Conservation (phyloP, 1,140 invertebrate genomes). For the Penaeus indicus region DNA sequence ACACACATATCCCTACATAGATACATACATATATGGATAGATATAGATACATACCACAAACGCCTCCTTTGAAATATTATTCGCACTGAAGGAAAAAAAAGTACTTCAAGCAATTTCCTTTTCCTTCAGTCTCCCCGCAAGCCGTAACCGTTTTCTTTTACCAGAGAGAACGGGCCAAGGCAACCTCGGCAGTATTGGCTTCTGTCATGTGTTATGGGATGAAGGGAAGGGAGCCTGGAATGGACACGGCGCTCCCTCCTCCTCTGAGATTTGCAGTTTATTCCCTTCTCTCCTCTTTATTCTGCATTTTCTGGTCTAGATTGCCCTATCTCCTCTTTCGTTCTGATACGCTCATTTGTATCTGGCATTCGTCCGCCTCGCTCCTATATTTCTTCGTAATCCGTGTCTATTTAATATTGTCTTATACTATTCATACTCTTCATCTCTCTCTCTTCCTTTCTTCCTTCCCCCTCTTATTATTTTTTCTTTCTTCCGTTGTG, state of each 20-base stretch:
- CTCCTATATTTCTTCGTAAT: background rate
- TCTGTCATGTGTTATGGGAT: too few relatives aligned
- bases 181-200: too few relatives aligned
- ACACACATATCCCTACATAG: background rate
- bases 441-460: background rate
- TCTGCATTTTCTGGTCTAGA: too few relatives aligned
- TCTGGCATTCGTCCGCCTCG: background rate
- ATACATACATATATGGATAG: background rate
- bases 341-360: background rate
- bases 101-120: background rate
- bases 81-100: too few relatives aligned
- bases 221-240: too few relatives aligned
- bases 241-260: too few relatives aligned
- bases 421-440: background rate
- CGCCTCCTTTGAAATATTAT: too few relatives aligned
- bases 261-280: too few relatives aligned
- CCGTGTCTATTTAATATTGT: background rate
- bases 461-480: background rate
- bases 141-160: too few relatives aligned
- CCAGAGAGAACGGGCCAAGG: too few relatives aligned
- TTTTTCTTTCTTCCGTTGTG: background rate
- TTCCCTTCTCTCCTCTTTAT: too few relatives aligned
- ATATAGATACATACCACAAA: background rate
- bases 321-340: too few relatives aligned
- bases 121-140: background rate